Evolutionary conservation across 2,888 invertebrate genomes (phyloP), one percentile per base, ranked within the genome.

Genomic region (Lasioglossum morio): DNA sequence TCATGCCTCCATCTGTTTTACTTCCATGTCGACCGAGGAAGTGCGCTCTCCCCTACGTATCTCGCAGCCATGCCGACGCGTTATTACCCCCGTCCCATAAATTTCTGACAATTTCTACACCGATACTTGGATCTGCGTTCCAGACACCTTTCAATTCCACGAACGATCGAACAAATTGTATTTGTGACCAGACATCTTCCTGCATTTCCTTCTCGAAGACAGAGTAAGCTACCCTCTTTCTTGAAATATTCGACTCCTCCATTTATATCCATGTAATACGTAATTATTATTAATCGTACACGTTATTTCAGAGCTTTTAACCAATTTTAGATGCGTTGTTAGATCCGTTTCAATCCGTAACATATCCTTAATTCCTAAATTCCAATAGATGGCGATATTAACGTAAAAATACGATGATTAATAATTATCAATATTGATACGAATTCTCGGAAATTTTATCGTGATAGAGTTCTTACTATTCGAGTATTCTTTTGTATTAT

Each of bases 1-100:
- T 69, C 69, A 69, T 69, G 34, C 37, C n/a, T 69, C 40, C 69
- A 40, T 69, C 40, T 40, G 69, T 69, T 69, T 69, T 40, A 69
- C 37, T 69, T 69, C 40, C 69, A 40, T 69, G 23, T 40, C 40
- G 37, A 69, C n/a, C 4, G 23, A 4, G 69, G 23, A 40, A n/a
- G 4, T 12, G 1, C 19, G 69, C 37, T n/a, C 23, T 4, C 40
- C 34, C 40, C 53, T n/a, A 69, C 69, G 10, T 37, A 69, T 69
- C 37, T 69, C 69, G 34, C 8, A 23, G 23, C 12, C 37, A 12
- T 69, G 40, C 23, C 4, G n/a, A 40, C 37, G 69, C 37, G 69
- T 69, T 69, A 69, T 69, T 69, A 69, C 23, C n/a, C 23, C 30
- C 69, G 37, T 19, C 12, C 40, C 69, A 69, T 69, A 69, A 69